phyloP scores from a whole-genome alignment of 2,888 invertebrate genomes.

The Acanthopleura granulata region DNA sequence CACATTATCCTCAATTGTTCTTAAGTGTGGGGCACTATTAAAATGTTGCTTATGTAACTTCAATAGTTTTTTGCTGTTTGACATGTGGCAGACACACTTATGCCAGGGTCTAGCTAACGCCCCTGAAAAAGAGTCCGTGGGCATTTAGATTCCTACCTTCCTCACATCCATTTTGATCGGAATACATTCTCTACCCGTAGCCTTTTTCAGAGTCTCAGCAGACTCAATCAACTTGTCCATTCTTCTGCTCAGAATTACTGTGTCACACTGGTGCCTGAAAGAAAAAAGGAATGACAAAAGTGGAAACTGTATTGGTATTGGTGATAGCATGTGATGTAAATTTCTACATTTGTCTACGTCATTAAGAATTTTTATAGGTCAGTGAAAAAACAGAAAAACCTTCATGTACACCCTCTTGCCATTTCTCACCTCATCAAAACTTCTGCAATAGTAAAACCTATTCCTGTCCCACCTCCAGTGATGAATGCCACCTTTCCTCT shows the following conservation, averaged over 20 bases:
- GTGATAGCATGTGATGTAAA: too few species aligned
- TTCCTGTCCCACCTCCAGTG: conserved; percentile 68
- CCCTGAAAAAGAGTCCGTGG: neutral
- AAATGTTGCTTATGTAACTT: too few species aligned
- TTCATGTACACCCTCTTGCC: neutral
- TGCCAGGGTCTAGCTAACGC: too few species aligned
- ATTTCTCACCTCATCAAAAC: conserved; percentile 61
- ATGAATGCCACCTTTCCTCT: conserved; percentile 66
- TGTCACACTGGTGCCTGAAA: conserved; percentile 65
- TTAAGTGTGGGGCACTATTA: too few species aligned
- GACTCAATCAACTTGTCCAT: conserved; percentile 52
- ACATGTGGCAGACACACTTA: too few species aligned
- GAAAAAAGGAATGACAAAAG: neutral
- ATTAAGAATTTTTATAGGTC: too few species aligned
- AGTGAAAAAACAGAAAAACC: neutral
- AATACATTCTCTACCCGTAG: conserved; percentile 61
- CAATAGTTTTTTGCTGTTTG: too few species aligned
- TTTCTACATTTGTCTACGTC: too few species aligned
- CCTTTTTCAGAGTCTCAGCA: conserved; percentile 47
- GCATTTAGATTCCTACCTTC: conserved; percentile 45
- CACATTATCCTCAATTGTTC: too few species aligned
- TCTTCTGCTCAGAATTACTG: conserved; percentile 63
- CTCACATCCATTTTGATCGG: conserved; percentile 64
- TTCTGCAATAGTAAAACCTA: conserved; percentile 67
- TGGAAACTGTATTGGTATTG: too few species aligned